Evolutionary conservation across 1,140 invertebrate species (phyloP), one percentile per base, ranked within the genome.

Genomic region (Acromyrmex heyeri): DNA sequence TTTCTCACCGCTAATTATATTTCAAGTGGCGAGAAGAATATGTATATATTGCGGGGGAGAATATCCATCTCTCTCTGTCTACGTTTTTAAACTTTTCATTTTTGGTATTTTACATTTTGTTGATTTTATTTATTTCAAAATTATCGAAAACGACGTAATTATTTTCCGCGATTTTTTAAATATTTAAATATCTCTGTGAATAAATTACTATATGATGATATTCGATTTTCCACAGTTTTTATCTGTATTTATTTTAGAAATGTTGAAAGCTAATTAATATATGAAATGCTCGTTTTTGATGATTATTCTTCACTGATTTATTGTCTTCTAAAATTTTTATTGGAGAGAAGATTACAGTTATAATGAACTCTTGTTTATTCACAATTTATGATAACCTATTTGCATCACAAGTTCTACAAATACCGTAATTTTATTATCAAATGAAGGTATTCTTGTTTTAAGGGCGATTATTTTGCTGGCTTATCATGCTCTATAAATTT

Each of bases 1-100:
- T 61, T 72, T 69, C 53, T 50, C 34, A 10, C 62, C 69, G 78
- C 76, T 86, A 89, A 88, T 90, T 90, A 86, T 89, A 90, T 88
- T 86, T 50, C 72, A 79, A 24, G 6, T 34, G 18, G 50, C 64
- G 69, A 62, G 67, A 88, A 88, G 75, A 81, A 90, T 89, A 79
- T 44, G 38, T 18, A 27, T 10, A 18, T 50, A 50, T 65, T 44
- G 55, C n/a, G 14, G 5, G 62, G 5, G 30, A 38, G 8, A 69
- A 69, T 21, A 24, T 4, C 2, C 34, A 8, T 67, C 14, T 67
- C 14, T 34, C 62, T 38, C 48, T 10, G 16, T 44, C 10, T 14
- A 12, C 8, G 6, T 24, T 3, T 48, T 24, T 38, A 2, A 38
- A 62, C 16, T 38, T 48, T 69, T 44, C 4, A 14, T 69, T 16